These are phyloP conservation scores for Agrochola lota DNA, from an alignment of 2,888 invertebrate genomes.

Conservation along the genomic window DNA sequence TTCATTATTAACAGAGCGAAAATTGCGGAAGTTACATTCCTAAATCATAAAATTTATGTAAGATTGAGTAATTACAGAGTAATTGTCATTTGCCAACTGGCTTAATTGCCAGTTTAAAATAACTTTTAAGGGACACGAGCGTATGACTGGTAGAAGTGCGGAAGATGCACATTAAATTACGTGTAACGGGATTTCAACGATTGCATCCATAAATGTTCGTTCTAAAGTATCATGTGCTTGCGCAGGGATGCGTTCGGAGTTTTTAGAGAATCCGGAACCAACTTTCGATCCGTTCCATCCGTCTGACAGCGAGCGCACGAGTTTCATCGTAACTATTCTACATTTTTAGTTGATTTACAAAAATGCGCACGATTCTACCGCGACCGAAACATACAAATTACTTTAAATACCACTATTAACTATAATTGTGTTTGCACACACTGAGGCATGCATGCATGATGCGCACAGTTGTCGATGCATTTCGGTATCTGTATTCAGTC, in stretches of 20 bases:
- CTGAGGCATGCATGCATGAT: slow-evolving; percentile 29
- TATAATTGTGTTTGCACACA: slow-evolving; percentile 40
- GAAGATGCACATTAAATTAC: slow-evolving; percentile 34
- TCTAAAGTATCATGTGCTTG: slow-evolving; percentile 45
- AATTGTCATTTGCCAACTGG: slow-evolving; percentile 19
- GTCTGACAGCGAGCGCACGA: slow-evolving; percentile 48
- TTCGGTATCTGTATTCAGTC: slow-evolving; percentile 12
- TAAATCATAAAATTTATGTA: slow-evolving; percentile 40
- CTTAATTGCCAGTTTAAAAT: slow-evolving; percentile 20
- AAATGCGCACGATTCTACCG: slow-evolving; percentile 39
- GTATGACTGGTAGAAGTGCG: slow-evolving; percentile 29
- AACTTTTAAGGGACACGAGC: slow-evolving; percentile 25
- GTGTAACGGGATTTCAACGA: slow-evolving; percentile 39
- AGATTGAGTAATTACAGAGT: slow-evolving; percentile 30
- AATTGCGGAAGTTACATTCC: slow-evolving; percentile 60
- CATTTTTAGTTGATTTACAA: slow-evolving; percentile 45
- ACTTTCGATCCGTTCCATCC: slow-evolving; percentile 58
- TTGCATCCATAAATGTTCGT: slow-evolving; percentile 50
- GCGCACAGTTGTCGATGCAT: slow-evolving; percentile 23
- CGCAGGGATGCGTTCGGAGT: slow-evolving; percentile 61
- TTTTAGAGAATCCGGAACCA: slow-evolving; percentile 51
- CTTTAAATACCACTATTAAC: slow-evolving; percentile 44
- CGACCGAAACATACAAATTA: slow-evolving; percentile 43
- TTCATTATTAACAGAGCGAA: slow-evolving; percentile 60
- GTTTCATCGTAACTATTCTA: slow-evolving; percentile 50